Percentiles rank a stretch among this genome's conserved stretches.
Evolutionary conservation across 2,113 vertebrate species (phyloP).

Genomic region (Mobula hypostoma): DNA sequence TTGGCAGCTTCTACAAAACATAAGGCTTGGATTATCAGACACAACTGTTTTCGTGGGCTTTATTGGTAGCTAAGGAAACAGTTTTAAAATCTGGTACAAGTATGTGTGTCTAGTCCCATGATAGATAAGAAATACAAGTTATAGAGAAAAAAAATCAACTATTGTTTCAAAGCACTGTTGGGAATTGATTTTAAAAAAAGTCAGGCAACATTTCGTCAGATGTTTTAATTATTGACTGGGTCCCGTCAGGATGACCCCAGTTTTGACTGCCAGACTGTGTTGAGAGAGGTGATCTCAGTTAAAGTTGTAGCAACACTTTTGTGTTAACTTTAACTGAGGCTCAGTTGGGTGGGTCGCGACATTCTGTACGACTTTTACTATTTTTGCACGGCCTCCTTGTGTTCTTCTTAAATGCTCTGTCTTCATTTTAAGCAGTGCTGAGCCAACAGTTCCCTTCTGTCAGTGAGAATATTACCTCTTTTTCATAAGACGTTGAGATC

Average conservation of each 20-base stretch:
- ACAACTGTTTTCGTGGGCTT: not conserved
- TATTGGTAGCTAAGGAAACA: slow-evolving; percentile 31
- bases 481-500: no score
- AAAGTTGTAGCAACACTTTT: not conserved
- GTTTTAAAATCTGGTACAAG: slow-evolving; percentile 20
- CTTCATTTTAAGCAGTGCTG: no score
- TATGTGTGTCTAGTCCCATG: not conserved
- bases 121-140: not conserved
- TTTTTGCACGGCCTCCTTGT: no score
- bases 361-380: no score
- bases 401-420: no score
- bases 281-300: slow-evolving; percentile 2
- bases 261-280: not conserved
- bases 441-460: no score
- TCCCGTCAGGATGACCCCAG: not conserved
- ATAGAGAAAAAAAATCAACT: not conserved
- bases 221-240: not conserved
- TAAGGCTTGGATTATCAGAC: slow-evolving; percentile 19
- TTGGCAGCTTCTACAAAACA: not conserved
- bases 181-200: not conserved
- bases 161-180: not conserved
- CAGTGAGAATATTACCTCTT: no score
- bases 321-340: no score
- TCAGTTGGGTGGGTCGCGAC: no score
- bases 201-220: not conserved